phyloP scores from a whole-genome alignment of 2,888 invertebrate genomes.

The Stictocephala bisonia region DNA sequence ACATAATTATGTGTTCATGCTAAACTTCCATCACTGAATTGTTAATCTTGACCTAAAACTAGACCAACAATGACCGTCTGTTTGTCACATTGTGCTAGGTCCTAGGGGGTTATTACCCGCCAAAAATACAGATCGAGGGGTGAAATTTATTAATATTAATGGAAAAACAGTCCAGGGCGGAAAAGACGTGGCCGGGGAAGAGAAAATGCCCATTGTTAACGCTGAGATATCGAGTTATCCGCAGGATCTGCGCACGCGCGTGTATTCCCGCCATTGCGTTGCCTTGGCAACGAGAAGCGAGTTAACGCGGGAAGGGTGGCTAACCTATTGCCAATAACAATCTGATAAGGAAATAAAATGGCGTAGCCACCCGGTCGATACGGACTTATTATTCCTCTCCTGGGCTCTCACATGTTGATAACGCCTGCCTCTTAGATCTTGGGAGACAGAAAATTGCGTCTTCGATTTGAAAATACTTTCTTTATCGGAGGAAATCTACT shows the following conservation, averaged over 20 bases:
- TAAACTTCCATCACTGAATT: too few relatives aligned
- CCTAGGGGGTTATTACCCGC: too few relatives aligned
- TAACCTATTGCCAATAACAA: slow-evolving; percentile 47
- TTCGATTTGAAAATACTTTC: too few relatives aligned
- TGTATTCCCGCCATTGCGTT: slow-evolving; percentile 14
- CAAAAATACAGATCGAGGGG: too few relatives aligned
- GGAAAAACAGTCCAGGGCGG: background rate
- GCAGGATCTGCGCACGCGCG: background rate
- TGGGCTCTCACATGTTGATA: too few relatives aligned
- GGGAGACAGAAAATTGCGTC: too few relatives aligned
- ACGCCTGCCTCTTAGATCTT: too few relatives aligned
- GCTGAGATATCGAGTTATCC: slow-evolving; percentile 3
- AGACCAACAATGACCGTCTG: too few relatives aligned
- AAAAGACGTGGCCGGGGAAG: background rate
- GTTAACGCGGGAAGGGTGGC: slow-evolving; percentile 42
- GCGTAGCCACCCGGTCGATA: slow-evolving; percentile 31
- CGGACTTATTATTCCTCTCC: slow-evolving; percentile 33
- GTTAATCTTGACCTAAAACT: too few relatives aligned
- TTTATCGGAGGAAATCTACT: too few relatives aligned
- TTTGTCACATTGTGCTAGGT: too few relatives aligned
- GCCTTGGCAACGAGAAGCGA: slow-evolving; percentile 35
- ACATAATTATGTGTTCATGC: too few relatives aligned
- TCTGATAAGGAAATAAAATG: slow-evolving; percentile 45
- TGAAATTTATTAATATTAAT: slow-evolving; percentile 12
- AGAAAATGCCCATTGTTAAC: slow-evolving; percentile 1